These are phyloP conservation scores for Coendou prehensilis DNA, from an alignment of 2,797 vertebrate species.

Conservation along the genomic window DNA sequence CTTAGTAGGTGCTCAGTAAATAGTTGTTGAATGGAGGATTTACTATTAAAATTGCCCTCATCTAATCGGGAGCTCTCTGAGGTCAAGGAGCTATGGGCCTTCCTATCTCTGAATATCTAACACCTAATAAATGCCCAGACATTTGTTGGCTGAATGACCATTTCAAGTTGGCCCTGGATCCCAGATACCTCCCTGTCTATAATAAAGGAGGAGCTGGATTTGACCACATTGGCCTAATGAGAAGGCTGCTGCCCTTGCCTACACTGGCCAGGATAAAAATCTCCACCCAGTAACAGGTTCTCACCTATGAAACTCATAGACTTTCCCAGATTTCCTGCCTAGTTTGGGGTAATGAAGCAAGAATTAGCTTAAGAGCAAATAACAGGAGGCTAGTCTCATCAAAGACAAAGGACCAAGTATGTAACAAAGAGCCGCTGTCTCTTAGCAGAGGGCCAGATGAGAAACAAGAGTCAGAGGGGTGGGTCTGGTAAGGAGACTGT, in stretches of 20 bases:
- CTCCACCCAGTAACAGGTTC: background rate
- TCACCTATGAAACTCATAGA: background rate
- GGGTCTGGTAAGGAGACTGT: background rate
- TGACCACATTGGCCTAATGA: background rate
- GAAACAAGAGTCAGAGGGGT: background rate
- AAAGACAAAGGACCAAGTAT: constrained; percentile 31
- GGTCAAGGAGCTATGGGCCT: background rate
- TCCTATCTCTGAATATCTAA: background rate
- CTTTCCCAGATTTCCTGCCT: constrained; percentile 26
- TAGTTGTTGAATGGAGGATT: background rate
- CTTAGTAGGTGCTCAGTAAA: constrained; percentile 14
- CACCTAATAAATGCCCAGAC: background rate
- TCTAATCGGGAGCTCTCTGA: background rate
- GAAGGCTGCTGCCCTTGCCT: background rate
- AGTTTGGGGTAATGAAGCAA: background rate
- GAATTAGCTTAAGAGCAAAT: constrained; percentile 33
- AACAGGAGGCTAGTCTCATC: background rate
- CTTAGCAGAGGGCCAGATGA: background rate
- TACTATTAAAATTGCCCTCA: background rate
- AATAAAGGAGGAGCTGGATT: background rate
- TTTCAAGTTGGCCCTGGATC: constrained; percentile 33
- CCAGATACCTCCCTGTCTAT: background rate
- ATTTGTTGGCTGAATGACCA: background rate
- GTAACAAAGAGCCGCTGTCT: constrained; percentile 38
- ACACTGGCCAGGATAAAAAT: background rate